Base-by-base conservation (phyloP, 2,888 invertebrate genomes). In the Drosophila vallismaia region DNA sequence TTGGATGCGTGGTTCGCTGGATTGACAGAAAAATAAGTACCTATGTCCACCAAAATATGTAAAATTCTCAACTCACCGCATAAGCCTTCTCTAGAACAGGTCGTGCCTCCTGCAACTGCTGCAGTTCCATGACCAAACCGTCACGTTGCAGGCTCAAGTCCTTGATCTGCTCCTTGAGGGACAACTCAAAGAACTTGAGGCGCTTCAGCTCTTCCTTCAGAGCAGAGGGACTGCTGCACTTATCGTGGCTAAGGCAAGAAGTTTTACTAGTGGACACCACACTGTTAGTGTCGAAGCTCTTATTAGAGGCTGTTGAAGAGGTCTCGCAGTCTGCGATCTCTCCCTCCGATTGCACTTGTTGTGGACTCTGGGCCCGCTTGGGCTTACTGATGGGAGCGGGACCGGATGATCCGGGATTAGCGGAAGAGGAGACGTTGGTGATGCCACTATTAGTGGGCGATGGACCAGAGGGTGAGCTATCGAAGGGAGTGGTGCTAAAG, bases 11-110 rank as follows among this genome's bases (percentile, higher is more conserved):
- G 14, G 92, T 90, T 48, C 92, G 89, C 92, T 92, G 60, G 12
- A 9, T 4, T 26, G 36, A 26, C 12, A 57, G 7, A 42, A 3
- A 10, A 10, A 19, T 28, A 4, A 19, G 33, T 19, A 36, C n/a
- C n/a, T 12, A n/a, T 19, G 19, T 19, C 19, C 1, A 5, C 4
- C 4, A 4, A n/a, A 36, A 36, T 2, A 5, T 2, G 9, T 5
- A 12, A 0, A 0, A 2, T 8, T 4, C 0, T 0, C 2, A 4
- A 74, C 88, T 89, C 76, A 92, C 92, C 69, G 92, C 92, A 86
- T 92, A 92, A 19, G 92, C 92, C 68, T 92, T 92, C 46, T 92
- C 92, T 38, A 92, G 83, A 8, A 92, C 91, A 3, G 92, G 92
- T 49, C 90, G 91, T 36, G 91, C 92, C 72, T 92, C 92, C 75